These are phyloP conservation scores for Ferdinandea cuprea DNA, from an alignment of 2,888 invertebrate species.

Conservation along the genomic window DNA sequence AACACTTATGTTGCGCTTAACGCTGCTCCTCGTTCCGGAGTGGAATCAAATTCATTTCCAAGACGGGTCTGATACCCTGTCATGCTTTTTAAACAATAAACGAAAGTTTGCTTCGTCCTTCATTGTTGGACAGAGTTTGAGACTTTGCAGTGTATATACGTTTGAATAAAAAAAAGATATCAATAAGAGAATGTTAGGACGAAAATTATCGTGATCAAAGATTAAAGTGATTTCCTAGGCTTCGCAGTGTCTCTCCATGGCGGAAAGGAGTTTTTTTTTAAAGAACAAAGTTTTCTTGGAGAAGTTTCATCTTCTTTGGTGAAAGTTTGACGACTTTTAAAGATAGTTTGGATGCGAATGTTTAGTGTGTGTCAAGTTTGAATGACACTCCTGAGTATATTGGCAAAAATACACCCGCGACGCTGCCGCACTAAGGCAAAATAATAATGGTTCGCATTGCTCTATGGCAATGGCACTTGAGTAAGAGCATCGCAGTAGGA, in stretches of 20 bases:
- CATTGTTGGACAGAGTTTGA: not conserved
- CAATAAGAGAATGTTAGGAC: conserved; percentile 35
- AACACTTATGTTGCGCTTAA: conserved; percentile 42
- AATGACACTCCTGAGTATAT: conserved; percentile 71
- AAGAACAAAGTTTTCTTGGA: conserved; percentile 1
- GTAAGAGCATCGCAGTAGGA: conserved; percentile 15
- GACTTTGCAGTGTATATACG: conserved; percentile 18
- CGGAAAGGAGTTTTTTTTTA: conserved; percentile 7
- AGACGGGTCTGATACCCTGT: not conserved
- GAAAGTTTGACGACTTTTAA: conserved; percentile 68
- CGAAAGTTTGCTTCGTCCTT: conserved; percentile 23
- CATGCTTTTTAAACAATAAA: conserved; percentile 1
- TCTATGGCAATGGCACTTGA: conserved; percentile 11
- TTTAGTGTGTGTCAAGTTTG: conserved; percentile 73
- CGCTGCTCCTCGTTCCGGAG: too few species aligned
- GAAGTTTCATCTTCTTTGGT: conserved; percentile 17
- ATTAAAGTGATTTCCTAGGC: conserved; percentile 49
- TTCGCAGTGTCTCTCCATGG: not conserved
- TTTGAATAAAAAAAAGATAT: conserved; percentile 39
- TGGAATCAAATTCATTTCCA: too few species aligned
- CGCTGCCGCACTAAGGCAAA: not conserved
- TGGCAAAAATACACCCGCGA: conserved; percentile 31
- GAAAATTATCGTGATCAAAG: conserved; percentile 56
- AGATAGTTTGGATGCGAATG: conserved; percentile 64
- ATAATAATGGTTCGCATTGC: conserved; percentile 11